Conservation (phyloP, 2,797 vertebrate genomes). For the Agapornis canus region DNA sequence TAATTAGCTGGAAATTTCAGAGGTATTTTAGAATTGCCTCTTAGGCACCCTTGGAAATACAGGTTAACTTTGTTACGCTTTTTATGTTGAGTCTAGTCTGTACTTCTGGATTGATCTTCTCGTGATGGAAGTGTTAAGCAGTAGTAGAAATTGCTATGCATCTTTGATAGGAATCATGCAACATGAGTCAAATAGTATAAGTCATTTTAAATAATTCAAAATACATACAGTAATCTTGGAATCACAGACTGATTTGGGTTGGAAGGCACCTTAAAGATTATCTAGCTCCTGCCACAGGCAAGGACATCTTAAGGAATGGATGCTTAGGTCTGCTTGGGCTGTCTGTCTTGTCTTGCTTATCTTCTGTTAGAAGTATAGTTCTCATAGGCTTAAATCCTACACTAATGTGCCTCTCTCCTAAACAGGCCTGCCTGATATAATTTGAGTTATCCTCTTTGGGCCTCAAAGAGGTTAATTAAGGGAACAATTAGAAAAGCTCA, state of each 20-base stretch:
- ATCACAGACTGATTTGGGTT: neutral
- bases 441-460: neutral
- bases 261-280: neutral
- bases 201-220: neutral
- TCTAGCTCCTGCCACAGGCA: neutral
- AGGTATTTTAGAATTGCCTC: neutral
- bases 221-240: neutral
- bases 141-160: neutral
- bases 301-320: neutral
- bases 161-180: neutral
- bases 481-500: slow-evolving; percentile 7
- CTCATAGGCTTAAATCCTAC: neutral
- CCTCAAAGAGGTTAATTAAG: slow-evolving; percentile 3
- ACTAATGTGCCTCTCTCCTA: neutral
- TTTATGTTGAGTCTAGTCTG: neutral
- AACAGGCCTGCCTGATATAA: neutral
- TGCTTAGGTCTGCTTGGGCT: neutral
- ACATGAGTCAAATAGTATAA: neutral
- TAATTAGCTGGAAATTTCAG: slow-evolving; percentile 16
- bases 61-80: neutral
- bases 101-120: slow-evolving; percentile 1
- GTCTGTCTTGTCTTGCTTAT: neutral
- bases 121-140: neutral
- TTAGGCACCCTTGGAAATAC: slow-evolving; percentile 19
- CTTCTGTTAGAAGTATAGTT: neutral